Percentiles rank a stretch among this genome's conserved stretches.
phyloP scores from a whole-genome alignment of 1,140 invertebrate genomes.

The Hycleus cichorii region DNA sequence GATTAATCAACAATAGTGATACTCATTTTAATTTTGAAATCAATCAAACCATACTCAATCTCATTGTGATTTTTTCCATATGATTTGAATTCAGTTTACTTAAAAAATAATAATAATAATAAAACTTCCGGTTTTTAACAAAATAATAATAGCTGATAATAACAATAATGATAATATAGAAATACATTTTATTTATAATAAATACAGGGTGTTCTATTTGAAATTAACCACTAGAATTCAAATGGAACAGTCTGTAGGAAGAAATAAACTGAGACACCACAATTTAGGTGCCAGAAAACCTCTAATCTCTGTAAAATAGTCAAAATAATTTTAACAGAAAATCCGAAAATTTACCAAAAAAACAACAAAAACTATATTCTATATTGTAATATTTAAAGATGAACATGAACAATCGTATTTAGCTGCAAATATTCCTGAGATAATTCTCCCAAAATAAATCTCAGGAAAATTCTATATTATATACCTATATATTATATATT shows the following conservation, averaged over 20 bases:
- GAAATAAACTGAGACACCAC: slow-evolving; percentile 21
- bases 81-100: slow-evolving; percentile 1
- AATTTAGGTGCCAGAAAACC: slow-evolving; percentile 20
- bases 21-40: background rate
- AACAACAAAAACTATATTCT: slow-evolving; percentile 11
- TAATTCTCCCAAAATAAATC: too few relatives aligned
- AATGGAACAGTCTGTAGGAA: too few relatives aligned
- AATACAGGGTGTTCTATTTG: too few relatives aligned
- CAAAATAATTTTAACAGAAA: background rate
- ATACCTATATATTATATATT: too few relatives aligned
- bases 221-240: too few relatives aligned
- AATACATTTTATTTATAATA: too few relatives aligned
- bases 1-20: too few relatives aligned
- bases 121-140: background rate
- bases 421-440: background rate
- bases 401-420: slow-evolving; percentile 25
- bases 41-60: slow-evolving; percentile 26
- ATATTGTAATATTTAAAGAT: too few relatives aligned
- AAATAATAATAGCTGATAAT: too few relatives aligned
- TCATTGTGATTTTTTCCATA: too few relatives aligned
- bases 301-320: slow-evolving; percentile 19
- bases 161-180: too few relatives aligned
- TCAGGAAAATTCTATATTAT: too few relatives aligned
- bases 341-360: background rate
- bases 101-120: background rate